phyloP scores from a whole-genome alignment of 2,113 vertebrate species.

The Varanus komodoensis region DNA sequence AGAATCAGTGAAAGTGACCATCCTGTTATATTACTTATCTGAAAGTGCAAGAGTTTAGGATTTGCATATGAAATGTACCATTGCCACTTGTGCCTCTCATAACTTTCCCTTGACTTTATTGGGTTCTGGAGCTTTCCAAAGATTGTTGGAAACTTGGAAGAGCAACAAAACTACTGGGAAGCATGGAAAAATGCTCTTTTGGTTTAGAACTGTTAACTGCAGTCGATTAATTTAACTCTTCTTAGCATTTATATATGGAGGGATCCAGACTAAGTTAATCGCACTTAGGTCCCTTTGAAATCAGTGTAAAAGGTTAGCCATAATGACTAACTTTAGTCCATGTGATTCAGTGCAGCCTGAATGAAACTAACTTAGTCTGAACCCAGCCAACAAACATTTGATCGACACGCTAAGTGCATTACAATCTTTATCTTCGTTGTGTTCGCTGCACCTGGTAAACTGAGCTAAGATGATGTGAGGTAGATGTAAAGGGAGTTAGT shows the following conservation, averaged over 20 bases:
- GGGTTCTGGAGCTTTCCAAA: conserved; percentile 12
- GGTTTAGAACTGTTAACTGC: not conserved
- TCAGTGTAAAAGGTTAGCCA: not conserved
- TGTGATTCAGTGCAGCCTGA: not conserved
- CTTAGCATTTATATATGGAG: not conserved
- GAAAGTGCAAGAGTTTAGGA: not conserved
- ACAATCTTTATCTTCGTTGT: not conserved
- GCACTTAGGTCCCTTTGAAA: not conserved
- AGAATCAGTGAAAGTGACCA: not conserved
- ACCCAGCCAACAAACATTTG: not conserved
- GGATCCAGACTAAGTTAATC: not conserved
- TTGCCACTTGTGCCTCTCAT: not conserved
- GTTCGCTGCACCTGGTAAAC: not conserved
- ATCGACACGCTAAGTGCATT: not conserved
- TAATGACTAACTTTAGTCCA: not conserved
- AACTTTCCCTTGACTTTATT: not conserved
- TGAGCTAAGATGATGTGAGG: not conserved
- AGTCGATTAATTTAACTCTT: conserved; percentile 2
- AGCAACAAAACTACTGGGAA: not conserved
- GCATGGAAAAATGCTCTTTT: not conserved
- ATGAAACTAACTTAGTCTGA: not conserved
- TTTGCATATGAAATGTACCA: not conserved
- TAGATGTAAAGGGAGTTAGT: not conserved
- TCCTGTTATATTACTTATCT: conserved; percentile 11
- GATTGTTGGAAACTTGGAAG: conserved; percentile 24